Conservation (phyloP, 2,113 vertebrate species). For the Baryphthengus martii region DNA sequence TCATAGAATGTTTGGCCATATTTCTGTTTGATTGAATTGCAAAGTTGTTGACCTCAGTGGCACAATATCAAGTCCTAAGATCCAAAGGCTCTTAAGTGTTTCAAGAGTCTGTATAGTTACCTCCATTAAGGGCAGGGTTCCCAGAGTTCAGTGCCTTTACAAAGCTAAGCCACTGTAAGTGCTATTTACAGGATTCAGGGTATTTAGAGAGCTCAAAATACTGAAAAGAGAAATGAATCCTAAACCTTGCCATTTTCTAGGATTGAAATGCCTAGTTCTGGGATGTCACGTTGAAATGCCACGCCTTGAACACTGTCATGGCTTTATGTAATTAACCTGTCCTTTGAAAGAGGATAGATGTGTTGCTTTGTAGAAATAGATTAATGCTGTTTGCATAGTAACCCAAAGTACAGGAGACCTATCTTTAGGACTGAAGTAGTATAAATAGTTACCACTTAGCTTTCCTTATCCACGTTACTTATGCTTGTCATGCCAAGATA, state of each 20-base stretch:
- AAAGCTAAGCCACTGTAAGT: not conserved
- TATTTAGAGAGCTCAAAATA: not conserved
- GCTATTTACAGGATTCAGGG: not conserved
- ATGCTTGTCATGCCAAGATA: not conserved
- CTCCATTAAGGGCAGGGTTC: not conserved
- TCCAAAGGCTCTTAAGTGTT: not conserved
- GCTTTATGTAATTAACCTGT: not conserved
- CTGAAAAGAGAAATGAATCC: not conserved
- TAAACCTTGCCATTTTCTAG: not conserved
- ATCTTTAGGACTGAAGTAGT: not conserved
- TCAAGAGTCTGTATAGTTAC: not conserved
- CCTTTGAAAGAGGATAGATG: not conserved
- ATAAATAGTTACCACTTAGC: not conserved
- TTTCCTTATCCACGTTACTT: not conserved
- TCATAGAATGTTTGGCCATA: not conserved
- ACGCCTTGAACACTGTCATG: not conserved
- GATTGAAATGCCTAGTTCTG: not conserved
- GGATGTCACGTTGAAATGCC: not conserved
- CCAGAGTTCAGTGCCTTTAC: not conserved
- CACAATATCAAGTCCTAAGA: not conserved
- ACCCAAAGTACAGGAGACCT: not conserved
- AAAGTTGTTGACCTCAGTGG: not conserved
- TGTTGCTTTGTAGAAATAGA: not conserved
- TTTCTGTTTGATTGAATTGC: not conserved
- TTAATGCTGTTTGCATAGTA: not conserved